Evolutionary conservation across 1,140 invertebrate genomes (phyloP), one percentile per base, ranked within the genome.

Genomic region (Drepana arcuata): DNA sequence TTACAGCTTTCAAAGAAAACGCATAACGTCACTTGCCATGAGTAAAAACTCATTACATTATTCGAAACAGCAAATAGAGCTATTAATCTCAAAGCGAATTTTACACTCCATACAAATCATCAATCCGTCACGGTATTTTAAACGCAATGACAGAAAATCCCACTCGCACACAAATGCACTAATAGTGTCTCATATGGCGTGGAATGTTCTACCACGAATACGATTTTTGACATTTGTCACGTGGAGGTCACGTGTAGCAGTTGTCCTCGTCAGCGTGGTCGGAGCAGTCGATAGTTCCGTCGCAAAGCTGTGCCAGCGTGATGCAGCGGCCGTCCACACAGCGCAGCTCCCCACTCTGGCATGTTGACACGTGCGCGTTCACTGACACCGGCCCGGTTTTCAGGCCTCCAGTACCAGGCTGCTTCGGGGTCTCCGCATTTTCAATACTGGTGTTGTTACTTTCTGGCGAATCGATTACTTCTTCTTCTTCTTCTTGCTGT

Each of bases 251-350:
- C 51, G 75, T 70, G 48, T 66, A 84, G 48, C 88, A 89, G 60
- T 88, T 87, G 28, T 86, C 79, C 48, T 89, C 88, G 48, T 89
- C 88, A 3, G 86, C 86, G 16, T 86, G 85, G 69, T 89, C 88
- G 1, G 83, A 73, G 54, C 87, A 89, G 68, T 89, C 88, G 11
- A 84, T 77, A 48, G 81, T 84, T 39, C 86, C 86, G 54, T 90
- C 87, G 39, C 88, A 89, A 7, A 89, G 80, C 50, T 89, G 87
- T 7, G 82, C 67, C 7, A 89, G 69, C 1, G 86, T 87, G 31
- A 89, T 89, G 55, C 88, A 89, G 27, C 87, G 71, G 4, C 87
- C 87, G 47, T 88, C 88, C 1, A 89, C 84, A 47, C 88, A 89
- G 7, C 87, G 80, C 14, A 89, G 63, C 45, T 89, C 86, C 0